These are phyloP conservation scores for Mus pahari DNA, from an alignment of 2,113 vertebrate species.

Conservation along the genomic window DNA sequence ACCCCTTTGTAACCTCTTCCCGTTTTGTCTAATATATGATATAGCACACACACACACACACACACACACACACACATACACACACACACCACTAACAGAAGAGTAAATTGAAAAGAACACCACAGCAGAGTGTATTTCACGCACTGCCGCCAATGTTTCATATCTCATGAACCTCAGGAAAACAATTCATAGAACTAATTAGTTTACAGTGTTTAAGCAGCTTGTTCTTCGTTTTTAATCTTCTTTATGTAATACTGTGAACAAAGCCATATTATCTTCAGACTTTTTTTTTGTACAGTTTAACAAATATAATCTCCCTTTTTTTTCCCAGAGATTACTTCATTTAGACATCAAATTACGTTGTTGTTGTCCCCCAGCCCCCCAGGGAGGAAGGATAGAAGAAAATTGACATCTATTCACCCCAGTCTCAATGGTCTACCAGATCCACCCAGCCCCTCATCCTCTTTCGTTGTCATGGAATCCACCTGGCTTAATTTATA, in stretches of 20 bases:
- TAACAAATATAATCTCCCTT: conserved; percentile 87
- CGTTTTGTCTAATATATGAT: conserved; percentile 69
- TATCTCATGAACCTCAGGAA: conserved; percentile 90
- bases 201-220: conserved; percentile 92
- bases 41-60: conserved; percentile 53
- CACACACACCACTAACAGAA: conserved; percentile 87
- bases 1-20: conserved; percentile 81
- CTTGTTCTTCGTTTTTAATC: conserved; percentile 90
- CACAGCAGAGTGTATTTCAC: conserved; percentile 90
- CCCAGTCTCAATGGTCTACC: conserved; percentile 69
- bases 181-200: conserved; percentile 92
- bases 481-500: conserved; percentile 79
- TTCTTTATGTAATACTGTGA: conserved; percentile 88
- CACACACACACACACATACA: not conserved
- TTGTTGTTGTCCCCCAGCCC: not conserved
- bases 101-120: conserved; percentile 91
- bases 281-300: conserved; percentile 87
- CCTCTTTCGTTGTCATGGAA: conserved; percentile 71
- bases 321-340: conserved; percentile 84
- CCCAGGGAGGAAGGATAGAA: conserved; percentile 71
- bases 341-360: conserved; percentile 87
- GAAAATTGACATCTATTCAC: conserved; percentile 73
- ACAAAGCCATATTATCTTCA: conserved; percentile 89
- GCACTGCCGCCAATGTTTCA: conserved; percentile 87
- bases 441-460: conserved; percentile 71